Base-by-base conservation (phyloP, 2,797 vertebrate genomes). In the Sebastiscus albofasciatus region DNA sequence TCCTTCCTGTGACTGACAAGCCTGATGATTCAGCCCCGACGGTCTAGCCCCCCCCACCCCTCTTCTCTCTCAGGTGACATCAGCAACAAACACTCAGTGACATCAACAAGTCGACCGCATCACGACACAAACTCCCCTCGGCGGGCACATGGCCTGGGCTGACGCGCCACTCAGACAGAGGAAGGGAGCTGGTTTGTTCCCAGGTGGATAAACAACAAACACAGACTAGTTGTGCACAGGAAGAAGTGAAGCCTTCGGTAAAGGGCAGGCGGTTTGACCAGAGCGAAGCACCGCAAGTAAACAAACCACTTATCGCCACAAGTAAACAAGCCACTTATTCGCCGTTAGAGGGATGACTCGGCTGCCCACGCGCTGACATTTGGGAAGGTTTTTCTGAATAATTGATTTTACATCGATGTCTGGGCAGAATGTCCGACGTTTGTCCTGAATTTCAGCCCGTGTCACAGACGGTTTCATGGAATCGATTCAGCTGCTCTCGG, bases 1-100 rank as follows among this genome's bases (percentile, higher is more conserved):
- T 26, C 55, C 11, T 36, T 16, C 2, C 33, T 70, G 67, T 89
- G 87, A 92, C 62, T 91, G 91, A 89, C 87, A 85, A 58, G 70
- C 67, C 72, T 29, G 83, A 82, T 86, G 90, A 90, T 81, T 90
- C 85, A 84, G 73, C 80, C 12, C 34, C 77, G 52, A 39, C 9
- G 11, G 24, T 42, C 33, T 26, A n/a, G 6, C 10, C 62, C 26
- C 34, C 8, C 9, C 14, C 33, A 20, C 3, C 1, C 18, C 3
- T 20, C 52, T 13, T 8, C 22, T 66, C 68, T 82, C 86, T 73
- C 69, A 14, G 72, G 82, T 82, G 81, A 80, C 34, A 42, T 68
- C 8, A 64, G 72, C 60, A 82, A 75, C 71, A 85, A 88, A 87
- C 72, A 74, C 29, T 49, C 5, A 0, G 42, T 77, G 79, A 75